Base-by-base conservation (phyloP, 2,888 invertebrate species). In the Liodrosophila aerea region DNA sequence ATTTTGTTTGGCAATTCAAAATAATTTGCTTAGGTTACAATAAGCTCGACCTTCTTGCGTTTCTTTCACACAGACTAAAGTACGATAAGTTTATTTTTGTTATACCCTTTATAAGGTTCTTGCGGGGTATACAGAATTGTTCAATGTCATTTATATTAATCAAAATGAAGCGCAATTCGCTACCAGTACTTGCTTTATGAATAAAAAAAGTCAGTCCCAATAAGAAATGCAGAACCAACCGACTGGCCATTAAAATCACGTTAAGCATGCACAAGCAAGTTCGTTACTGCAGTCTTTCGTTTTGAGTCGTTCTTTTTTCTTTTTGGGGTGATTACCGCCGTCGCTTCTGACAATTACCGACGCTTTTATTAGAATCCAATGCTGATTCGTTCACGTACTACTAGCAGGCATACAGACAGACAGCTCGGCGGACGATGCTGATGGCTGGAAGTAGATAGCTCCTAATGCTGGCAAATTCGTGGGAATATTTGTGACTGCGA, bases 401-500 rank as follows among this genome's bases (percentile, higher is more conserved):
- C 41, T 12, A 47, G 58, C 44, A 52, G 66, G 44, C 59, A 53
- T 11, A 11, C 37, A 13, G 30, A 4, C 47, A 64, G 66, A 49
- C 64, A 60, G 33, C 22, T 22, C 33, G 71, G 16, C 27, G 29
- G 40, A 27, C 27, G 27, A 52, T 66, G 63, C 52, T 68, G 72
- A 78, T 78, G 58, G 53, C 58, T 62, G 45, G 54, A 64, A 75
- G 57, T 60, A 72, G 78, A 71, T 75, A 75, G 50, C 57, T 43
- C 46, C 45, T 43, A 49, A 30, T 49, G 34, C 59, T 53, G 57
- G 58, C 57, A 54, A 64, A 66, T 61, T 83, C 78, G 81, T 81
- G 81, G 81, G 81, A 81, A 81, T 73, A 70, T 81, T 84, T 70
- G 78, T 51, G 61, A 54, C 73, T 64, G 59, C 76, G 76, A 83